Base-by-base conservation (phyloP, 2,797 vertebrate species). In the Coccyzus lansbergi region DNA sequence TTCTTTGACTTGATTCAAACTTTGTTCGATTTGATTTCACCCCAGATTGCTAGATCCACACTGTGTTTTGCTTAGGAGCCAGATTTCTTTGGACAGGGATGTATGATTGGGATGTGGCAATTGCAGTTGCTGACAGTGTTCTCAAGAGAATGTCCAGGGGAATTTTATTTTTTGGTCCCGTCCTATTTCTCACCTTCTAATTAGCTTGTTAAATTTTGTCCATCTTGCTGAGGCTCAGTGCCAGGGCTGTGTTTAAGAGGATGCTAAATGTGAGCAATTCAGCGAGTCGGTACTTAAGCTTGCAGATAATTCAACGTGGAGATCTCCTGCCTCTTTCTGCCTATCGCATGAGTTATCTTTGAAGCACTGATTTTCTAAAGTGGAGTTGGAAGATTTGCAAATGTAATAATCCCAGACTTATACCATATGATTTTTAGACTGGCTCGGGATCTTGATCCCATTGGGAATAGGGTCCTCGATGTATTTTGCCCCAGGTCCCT, bases 51-150 rank as follows among this genome's bases (percentile, higher is more conserved):
- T 48, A 28, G 40, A 53, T 36, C 38, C 24, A 40, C 2, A 1
- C 22, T 46, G 42, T 6, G 8, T 8, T 75, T 51, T 74, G 46
- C 34, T 51, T 25, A 33, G 1, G 10, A 84, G 36, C 11, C n/a
- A 49, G 18, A 6, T 22, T 69, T 53, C 34, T 72, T 62, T 3
- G 5, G 71, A 40, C 46, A 36, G 59, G 18, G 60, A 10, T 29
- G 10, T 1, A 0, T 36, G 33, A 15, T 3, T 21, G 63, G 40
- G 46, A 4, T 42, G 48, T 33, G 18, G 14, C 5, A 2, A 31
- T 48, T 74, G 18, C 10, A 29, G 3, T 34, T 25, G 26, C 44
- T 76, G 28, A 4, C 29, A 38, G 13, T 8, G 22, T 53, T 76
- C 67, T 42, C 48, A 34, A 16, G 46, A 70, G 46, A 63, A 55